phyloP scores from a whole-genome alignment of 2,888 invertebrate genomes.

The Dermolepida albohirtum region DNA sequence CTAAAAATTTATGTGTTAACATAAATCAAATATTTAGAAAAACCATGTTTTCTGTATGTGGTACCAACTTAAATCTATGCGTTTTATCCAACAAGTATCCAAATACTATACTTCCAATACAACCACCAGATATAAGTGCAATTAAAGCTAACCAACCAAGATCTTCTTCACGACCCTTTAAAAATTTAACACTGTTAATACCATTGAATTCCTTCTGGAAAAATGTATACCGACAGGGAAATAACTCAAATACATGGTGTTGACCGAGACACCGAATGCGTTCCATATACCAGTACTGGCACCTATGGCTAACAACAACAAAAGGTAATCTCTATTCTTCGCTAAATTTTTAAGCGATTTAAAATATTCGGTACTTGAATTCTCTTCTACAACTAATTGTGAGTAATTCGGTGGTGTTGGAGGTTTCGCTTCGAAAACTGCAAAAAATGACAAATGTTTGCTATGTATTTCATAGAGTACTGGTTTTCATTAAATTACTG shows the following conservation, averaged over 20 bases:
- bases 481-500: too few relatives aligned
- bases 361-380: slow-evolving; percentile 24
- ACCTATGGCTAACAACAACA: slow-evolving; percentile 64
- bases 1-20: slow-evolving; percentile 20
- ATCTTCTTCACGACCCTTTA: slow-evolving; percentile 75
- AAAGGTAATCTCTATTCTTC: slow-evolving; percentile 54
- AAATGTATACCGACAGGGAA: slow-evolving; percentile 68
- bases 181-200: slow-evolving; percentile 45
- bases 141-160: slow-evolving; percentile 89
- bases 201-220: slow-evolving; percentile 26
- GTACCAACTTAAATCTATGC: slow-evolving; percentile 84
- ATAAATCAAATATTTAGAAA: not conserved
- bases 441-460: slow-evolving; percentile 39
- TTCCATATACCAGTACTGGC: slow-evolving; percentile 70
- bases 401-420: slow-evolving; percentile 79
- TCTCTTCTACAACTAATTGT: slow-evolving; percentile 64
- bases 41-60: slow-evolving; percentile 54
- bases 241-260: slow-evolving; percentile 68
- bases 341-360: slow-evolving; percentile 50
- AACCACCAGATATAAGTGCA: slow-evolving; percentile 85
- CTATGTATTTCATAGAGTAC: too few relatives aligned
- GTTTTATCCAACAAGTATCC: slow-evolving; percentile 92
- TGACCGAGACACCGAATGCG: slow-evolving; percentile 71
- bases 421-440: slow-evolving; percentile 91
- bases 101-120: slow-evolving; percentile 88